phyloP scores from a whole-genome alignment of 92 coral and sea anemone species.

The Epizoanthus scotinus region DNA sequence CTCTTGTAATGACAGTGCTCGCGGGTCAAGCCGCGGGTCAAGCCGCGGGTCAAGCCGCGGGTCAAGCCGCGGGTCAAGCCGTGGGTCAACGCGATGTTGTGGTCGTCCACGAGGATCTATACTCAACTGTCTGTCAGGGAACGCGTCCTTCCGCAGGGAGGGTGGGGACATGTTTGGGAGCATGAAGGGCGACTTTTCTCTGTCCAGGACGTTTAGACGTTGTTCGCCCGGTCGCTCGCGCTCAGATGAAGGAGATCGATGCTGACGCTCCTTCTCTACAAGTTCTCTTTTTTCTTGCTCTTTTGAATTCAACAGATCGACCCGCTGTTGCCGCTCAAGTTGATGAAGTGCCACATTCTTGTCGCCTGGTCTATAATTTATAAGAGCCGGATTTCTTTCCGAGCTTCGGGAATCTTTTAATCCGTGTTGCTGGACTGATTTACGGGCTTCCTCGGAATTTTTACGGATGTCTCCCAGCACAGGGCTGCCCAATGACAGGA shows the following conservation, averaged over 20 bases:
- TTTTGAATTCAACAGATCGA: conserved; percentile 66
- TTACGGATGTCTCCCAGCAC: conserved; percentile 60
- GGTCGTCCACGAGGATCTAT: conserved; percentile 47
- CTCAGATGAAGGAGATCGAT: conserved; percentile 33
- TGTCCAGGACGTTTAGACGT: conserved; percentile 12
- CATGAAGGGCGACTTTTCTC: conserved; percentile 36
- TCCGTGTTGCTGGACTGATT: conserved; percentile 44
- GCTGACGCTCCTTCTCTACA: conserved; percentile 18
- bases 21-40: conserved; percentile 60
- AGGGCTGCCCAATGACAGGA: conserved; percentile 59
- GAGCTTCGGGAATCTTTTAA: conserved; percentile 18
- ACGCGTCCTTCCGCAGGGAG: conserved; percentile 62
- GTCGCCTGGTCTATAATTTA: conserved; percentile 14
- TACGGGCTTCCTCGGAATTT: conserved; percentile 58
- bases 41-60: conserved; percentile 65
- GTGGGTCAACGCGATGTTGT: conserved; percentile 69
- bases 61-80: conserved; percentile 62
- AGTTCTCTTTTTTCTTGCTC: conserved; percentile 68
- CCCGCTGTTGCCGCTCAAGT: conserved; percentile 57
- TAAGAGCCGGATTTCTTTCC: conserved; percentile 9
- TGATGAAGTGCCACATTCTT: conserved; percentile 66
- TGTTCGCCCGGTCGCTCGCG: conserved; percentile 32
- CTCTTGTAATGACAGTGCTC: conserved; percentile 71
- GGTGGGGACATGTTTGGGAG: conserved; percentile 76
- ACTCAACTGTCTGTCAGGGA: conserved; percentile 52